These are phyloP conservation scores for Pararge aegeria DNA, from an alignment of 1,140 invertebrate genomes.

Conservation along the genomic window DNA sequence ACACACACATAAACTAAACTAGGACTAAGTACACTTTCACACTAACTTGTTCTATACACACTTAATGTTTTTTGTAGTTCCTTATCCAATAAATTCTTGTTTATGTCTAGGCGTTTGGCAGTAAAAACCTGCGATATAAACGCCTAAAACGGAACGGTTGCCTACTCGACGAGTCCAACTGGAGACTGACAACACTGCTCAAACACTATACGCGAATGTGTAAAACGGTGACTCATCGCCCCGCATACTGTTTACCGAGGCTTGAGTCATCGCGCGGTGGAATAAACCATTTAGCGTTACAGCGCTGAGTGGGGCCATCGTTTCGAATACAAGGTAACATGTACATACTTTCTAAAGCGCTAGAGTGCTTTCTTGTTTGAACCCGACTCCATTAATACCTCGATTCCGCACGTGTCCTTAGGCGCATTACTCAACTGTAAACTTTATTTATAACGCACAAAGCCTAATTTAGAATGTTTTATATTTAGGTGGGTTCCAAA, in stretches of 20 bases:
- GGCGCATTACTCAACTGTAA: conserved; percentile 42
- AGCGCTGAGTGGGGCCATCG: conserved; percentile 45
- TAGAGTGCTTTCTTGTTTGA: conserved; percentile 54
- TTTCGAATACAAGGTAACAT: conserved; percentile 30
- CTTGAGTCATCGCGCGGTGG: conserved; percentile 73
- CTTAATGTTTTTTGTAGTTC: conserved; percentile 46
- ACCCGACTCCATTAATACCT: conserved; percentile 76
- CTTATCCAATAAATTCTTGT: conserved; percentile 48
- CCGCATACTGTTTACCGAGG: conserved; percentile 79
- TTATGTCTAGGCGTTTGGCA: conserved; percentile 63
- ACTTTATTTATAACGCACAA: conserved; percentile 34
- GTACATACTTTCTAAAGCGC: conserved; percentile 53
- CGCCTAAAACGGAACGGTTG: conserved; percentile 62
- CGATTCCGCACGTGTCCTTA: conserved; percentile 71
- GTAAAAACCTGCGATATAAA: conserved; percentile 70
- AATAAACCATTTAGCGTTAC: conserved; percentile 48
- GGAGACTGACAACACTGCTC: conserved; percentile 77
- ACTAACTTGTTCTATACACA: conserved; percentile 53
- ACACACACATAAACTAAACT: conserved; percentile 63
- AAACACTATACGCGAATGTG: conserved; percentile 79
- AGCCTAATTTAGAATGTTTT: conserved; percentile 33
- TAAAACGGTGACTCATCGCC: conserved; percentile 79
- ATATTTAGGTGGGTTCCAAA: conserved; percentile 43
- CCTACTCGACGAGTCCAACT: conserved; percentile 71
- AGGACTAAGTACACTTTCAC: conserved; percentile 70